Percentiles rank a stretch among this genome's conserved stretches.
Conservation (phyloP, 2,113 vertebrate genomes). For the Pomatostomus ruficeps region DNA sequence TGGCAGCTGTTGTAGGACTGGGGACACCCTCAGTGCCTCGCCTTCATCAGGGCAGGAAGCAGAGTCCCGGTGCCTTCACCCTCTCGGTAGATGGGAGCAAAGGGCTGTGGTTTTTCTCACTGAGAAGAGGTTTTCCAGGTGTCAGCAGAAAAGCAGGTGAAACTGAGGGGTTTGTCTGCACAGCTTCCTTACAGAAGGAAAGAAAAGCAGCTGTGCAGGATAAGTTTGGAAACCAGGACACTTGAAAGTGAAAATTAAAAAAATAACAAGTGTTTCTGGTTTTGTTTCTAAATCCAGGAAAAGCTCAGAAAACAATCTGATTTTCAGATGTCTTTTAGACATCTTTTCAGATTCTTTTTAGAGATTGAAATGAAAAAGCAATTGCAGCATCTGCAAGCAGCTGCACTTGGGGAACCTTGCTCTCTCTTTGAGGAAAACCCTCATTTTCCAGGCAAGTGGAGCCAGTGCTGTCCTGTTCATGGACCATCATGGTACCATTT, state of each 20-base stretch:
- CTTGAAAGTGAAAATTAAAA: not conserved
- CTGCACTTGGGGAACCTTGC: not conserved
- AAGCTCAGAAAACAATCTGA: not conserved
- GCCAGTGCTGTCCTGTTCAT: not conserved
- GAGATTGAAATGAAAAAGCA: not conserved
- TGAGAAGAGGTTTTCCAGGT: not conserved
- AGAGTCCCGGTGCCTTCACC: not conserved
- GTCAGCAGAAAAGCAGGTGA: not conserved
- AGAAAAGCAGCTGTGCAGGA: not conserved
- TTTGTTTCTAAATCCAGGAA: not conserved
- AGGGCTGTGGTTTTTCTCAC: not conserved
- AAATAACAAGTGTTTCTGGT: too few relatives aligned
- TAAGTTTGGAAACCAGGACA: not conserved
- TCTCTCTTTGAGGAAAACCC: not conserved
- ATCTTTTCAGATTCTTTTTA: not conserved
- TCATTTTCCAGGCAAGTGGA: fast-evolving
- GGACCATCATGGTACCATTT: not conserved
- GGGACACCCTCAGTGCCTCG: not conserved
- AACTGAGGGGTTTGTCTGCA: not conserved
- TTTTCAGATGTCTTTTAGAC: not conserved
- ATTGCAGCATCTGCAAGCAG: not conserved
- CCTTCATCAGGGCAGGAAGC: not conserved
- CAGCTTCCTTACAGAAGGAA: not conserved
- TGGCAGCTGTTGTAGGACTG: not conserved
- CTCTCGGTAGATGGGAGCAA: not conserved